Conservation (phyloP, 2,888 invertebrate genomes). For the Netelia melanura region DNA sequence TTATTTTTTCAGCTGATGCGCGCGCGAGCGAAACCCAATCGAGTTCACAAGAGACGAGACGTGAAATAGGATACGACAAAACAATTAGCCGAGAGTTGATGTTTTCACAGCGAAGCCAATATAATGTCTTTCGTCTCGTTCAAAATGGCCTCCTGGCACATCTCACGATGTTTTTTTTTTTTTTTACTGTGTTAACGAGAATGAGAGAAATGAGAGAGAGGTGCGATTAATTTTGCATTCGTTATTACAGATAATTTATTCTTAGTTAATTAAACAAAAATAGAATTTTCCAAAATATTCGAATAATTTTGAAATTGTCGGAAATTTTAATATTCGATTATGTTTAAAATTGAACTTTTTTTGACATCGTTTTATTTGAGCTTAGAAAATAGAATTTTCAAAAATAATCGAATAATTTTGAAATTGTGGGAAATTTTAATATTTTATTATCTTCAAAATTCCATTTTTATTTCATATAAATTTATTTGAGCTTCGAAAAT, state of each 20-base stretch:
- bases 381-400: neutral
- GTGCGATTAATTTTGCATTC: neutral
- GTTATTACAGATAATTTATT: too few relatives aligned
- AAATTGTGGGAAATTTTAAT: too few relatives aligned
- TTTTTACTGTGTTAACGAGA: neutral
- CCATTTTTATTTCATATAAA: too few relatives aligned
- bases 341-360: too few relatives aligned
- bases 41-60: slow-evolving; percentile 65
- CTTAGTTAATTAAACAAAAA: too few relatives aligned
- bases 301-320: too few relatives aligned
- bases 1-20: slow-evolving; percentile 81
- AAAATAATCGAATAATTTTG: too few relatives aligned
- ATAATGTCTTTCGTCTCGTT: slow-evolving; percentile 47
- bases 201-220: neutral
- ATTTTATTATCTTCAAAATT: too few relatives aligned
- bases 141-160: slow-evolving; percentile 7
- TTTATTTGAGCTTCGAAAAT: neutral
- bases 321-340: too few relatives aligned
- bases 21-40: slow-evolving; percentile 60
- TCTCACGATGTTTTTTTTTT: slow-evolving; percentile 26
- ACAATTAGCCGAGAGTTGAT: slow-evolving; percentile 77
- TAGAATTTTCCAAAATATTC: too few relatives aligned
- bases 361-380: too few relatives aligned
- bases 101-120: slow-evolving; percentile 80
- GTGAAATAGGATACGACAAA: slow-evolving; percentile 67